Base-by-base conservation (phyloP, 2,888 invertebrate genomes). In the Enchytraeus crypticus region DNA sequence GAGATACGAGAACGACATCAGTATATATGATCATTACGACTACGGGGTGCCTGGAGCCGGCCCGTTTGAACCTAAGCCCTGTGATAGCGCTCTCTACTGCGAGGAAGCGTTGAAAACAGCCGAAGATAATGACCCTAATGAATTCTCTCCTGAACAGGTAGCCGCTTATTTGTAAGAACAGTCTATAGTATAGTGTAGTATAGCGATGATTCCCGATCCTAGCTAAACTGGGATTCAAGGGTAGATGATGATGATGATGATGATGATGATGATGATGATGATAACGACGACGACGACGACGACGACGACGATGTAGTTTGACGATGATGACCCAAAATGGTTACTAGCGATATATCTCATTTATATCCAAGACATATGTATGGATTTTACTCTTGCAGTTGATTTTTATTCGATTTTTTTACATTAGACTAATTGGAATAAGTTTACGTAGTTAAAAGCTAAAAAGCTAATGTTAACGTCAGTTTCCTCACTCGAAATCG, bases 11-110 rank as follows among this genome's bases (percentile, higher is more conserved):
- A 71, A 71, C 53, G 71, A 75, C 64, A 71, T 75, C 18, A 62
- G 69, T 8, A 69, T 73, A 30, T 69, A 76, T 59, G 73, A 75
- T 58, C 73, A 73, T 62, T 69, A 71, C 62, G 70, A 70, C 38
- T 70, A 71, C 57, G 70, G 66, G 26, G 33, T 64, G 27, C n/a
- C n/a, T n/a, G 38, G 11, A 18, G 18, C 38, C 38, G 11, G 8
- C 38, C 18, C 11, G 8, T 11, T 18, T 11, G 38, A 8, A 38
- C 38, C 8, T 8, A 38, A 8, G 38, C 38, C 18, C 38, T 8
- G 18, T 18, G 38, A 38, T 18, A 18, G 11, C 18, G 38, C 8
- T 8, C 38, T 38, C 38, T 38, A 38, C 18, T 38, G 38, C 18
- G 38, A 18, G 38, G 38, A 38, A 18, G 38, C 8, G 18, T 38